Percentiles rank a stretch among this genome's conserved stretches.
Evolutionary conservation across 2,797 vertebrate species (phyloP).

Genomic region (Peromyscus melanophrys): DNA sequence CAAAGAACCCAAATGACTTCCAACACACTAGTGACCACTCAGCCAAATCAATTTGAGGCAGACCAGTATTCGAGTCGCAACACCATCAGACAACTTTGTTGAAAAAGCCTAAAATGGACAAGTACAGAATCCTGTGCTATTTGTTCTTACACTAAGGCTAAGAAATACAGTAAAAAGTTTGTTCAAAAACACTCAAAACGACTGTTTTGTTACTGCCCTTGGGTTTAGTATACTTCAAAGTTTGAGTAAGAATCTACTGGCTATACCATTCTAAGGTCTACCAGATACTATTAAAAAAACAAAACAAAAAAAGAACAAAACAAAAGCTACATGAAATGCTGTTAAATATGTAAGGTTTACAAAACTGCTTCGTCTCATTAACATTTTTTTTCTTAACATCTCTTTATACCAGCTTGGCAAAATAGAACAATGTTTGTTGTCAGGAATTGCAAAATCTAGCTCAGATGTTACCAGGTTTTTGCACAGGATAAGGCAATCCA

Average conservation of each 20-base stretch:
- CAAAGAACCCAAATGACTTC: slow-evolving; percentile 62
- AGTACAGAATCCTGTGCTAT: slow-evolving; percentile 48
- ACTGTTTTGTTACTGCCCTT: slow-evolving; percentile 57
- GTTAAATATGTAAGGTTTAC: slow-evolving; percentile 73
- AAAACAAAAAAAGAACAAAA: not conserved
- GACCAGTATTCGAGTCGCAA: slow-evolving; percentile 59
- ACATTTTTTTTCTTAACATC: slow-evolving; percentile 77
- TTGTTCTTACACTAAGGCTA: slow-evolving; percentile 58
- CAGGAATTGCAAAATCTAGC: slow-evolving; percentile 59
- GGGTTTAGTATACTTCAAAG: slow-evolving; percentile 57
- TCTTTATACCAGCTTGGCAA: slow-evolving; percentile 85
- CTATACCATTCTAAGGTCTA: slow-evolving; percentile 68
- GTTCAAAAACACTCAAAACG: slow-evolving; percentile 43
- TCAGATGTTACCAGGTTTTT: slow-evolving; percentile 61
- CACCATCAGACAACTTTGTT: not conserved
- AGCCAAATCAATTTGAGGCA: slow-evolving; percentile 67
- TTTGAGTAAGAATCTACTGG: slow-evolving; percentile 70
- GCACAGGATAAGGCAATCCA: slow-evolving; percentile 67
- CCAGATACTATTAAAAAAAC: slow-evolving; percentile 64
- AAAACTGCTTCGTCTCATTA: slow-evolving; percentile 74
- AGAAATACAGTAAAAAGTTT: slow-evolving; percentile 60
- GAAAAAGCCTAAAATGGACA: slow-evolving; percentile 53
- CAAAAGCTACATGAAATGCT: slow-evolving; percentile 65
- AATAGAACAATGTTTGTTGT: slow-evolving; percentile 66
- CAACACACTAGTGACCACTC: slow-evolving; percentile 61